Conservation (phyloP, 2,113 vertebrate genomes). For the Ptyas mucosa region DNA sequence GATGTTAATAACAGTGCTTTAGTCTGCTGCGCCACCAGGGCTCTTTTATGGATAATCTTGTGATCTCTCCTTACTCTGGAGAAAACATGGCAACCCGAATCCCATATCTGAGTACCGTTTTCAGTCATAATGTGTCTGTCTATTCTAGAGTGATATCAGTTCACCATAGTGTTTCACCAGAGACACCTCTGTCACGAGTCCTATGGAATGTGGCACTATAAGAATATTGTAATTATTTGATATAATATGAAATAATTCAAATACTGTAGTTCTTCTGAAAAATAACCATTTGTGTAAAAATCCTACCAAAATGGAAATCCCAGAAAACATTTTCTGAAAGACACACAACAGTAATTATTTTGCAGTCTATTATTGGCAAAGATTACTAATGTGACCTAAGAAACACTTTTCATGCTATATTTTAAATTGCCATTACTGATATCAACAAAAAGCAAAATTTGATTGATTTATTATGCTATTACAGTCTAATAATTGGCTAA, state of each 20-base stretch:
- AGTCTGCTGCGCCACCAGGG: too few relatives aligned
- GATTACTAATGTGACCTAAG: neutral
- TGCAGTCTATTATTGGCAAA: neutral
- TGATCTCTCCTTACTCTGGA: neutral
- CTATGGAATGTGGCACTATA: neutral
- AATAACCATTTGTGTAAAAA: conserved; percentile 9
- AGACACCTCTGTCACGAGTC: neutral
- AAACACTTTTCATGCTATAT: neutral
- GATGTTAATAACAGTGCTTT: too few relatives aligned
- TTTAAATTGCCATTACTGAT: neutral
- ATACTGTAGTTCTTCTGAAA: neutral
- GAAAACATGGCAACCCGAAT: neutral
- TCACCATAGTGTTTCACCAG: neutral
- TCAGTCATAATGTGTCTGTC: neutral
- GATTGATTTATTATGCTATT: neutral
- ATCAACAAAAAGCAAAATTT: neutral
- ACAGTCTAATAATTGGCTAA: neutral
- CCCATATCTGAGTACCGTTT: neutral
- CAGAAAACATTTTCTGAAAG: neutral
- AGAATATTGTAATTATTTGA: neutral
- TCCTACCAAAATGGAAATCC: neutral
- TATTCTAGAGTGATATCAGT: neutral
- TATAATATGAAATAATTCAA: neutral
- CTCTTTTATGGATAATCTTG: neutral
- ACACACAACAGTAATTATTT: neutral